Percentiles rank a stretch among this genome's conserved stretches.
phyloP scores from a whole-genome alignment of 2,113 vertebrate genomes.

The Poeciliopsis occidentalis region DNA sequence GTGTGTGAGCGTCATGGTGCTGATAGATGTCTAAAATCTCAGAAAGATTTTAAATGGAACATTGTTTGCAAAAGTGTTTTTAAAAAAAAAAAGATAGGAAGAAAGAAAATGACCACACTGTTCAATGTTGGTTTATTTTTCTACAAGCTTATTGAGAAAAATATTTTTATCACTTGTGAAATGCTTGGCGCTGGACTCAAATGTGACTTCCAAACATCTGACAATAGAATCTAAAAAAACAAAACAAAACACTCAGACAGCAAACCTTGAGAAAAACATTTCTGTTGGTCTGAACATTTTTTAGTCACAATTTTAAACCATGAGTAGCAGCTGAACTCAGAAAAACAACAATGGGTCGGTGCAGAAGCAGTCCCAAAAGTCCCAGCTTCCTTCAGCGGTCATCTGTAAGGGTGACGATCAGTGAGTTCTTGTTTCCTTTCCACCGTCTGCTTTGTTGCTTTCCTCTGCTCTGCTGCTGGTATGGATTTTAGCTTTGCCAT shows the following conservation, averaged over 20 bases:
- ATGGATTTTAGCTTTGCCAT: conserved; percentile 7
- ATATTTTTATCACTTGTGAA: neutral
- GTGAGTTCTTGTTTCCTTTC: neutral
- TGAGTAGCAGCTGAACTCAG: neutral
- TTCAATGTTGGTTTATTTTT: no score
- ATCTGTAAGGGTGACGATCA: neutral
- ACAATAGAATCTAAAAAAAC: neutral
- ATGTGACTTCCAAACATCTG: neutral
- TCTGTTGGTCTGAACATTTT: neutral
- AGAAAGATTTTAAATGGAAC: no score
- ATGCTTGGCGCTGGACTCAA: neutral
- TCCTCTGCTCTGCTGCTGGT: neutral
- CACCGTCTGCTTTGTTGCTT: neutral
- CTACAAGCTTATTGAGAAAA: no score
- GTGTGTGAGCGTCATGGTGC: no score
- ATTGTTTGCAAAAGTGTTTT: no score
- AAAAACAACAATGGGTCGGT: neutral
- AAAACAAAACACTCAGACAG: neutral
- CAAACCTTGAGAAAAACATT: neutral
- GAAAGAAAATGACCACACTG: no score
- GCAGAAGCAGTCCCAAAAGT: no score
- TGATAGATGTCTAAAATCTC: no score
- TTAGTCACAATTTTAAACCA: neutral
- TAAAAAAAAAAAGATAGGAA: no score
- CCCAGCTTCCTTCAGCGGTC: neutral